Base-by-base conservation (phyloP, 2,113 vertebrate genomes). In the Sphaerodactylus townsendi region DNA sequence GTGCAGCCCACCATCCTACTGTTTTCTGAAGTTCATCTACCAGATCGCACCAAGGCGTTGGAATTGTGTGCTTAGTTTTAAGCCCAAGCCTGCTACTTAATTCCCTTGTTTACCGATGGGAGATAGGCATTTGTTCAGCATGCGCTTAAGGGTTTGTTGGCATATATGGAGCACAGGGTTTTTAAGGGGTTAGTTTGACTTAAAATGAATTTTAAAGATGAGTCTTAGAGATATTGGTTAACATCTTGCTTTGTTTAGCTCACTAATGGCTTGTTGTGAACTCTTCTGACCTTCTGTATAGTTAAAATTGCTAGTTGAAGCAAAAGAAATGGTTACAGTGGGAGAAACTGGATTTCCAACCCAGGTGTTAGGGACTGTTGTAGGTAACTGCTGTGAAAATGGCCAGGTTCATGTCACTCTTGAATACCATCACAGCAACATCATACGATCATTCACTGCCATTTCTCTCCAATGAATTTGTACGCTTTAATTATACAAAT, bases 71-170 rank as follows among this genome's bases (percentile, higher is more conserved):
- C 82, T 84, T 90, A 3, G 33, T 85, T 89, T 89, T 89, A 88
- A 88, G 21, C 11, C 33, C 5, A 25, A 79, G 35, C 56, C 90
- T 90, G 2, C 17, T 87, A 13, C 33, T 56, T 85, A 88, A 72
- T 89, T 53, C 53, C 77, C 35, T 3, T 87, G 88, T 73, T 89
- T 78, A 13, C 50, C 0, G 0, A 82, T 77, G 19, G 73, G 13
- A 59, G 3, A 87, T 77, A 83, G 89, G 81, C 77, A 85, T 82
- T 44, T 53, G 50, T 59, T 72, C 68, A 72, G 50, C 30, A 66
- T 62, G 46, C 88, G 72, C 69, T 89, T 91, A 90, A 89, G 74
- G 82, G 82, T 15, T 33, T 91, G 79, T 44, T 91, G 81, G 82
- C 62, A 35, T 77, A 28, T 44, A 62, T 11, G 50, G 25, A 84